These are phyloP conservation scores for Sebastes oblongus DNA, from an alignment of 2,797 vertebrate species.

Conservation along the genomic window DNA sequence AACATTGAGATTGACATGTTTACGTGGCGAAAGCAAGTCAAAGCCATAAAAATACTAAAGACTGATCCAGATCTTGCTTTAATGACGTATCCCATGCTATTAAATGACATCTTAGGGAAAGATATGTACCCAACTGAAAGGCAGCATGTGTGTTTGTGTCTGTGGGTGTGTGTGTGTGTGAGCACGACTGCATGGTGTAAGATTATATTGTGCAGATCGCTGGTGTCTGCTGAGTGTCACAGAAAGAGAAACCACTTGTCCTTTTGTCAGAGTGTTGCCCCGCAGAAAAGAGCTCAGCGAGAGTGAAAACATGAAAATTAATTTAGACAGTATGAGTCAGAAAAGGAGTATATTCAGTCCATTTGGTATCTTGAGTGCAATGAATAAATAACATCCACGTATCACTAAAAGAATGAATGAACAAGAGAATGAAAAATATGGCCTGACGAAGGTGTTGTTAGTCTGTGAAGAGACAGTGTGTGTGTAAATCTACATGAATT, in stretches of 20 bases:
- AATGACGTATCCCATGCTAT: background rate
- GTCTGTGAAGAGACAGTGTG: background rate
- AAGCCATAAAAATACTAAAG: background rate
- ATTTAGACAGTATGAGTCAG: background rate
- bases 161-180: background rate
- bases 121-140: conserved; percentile 2
- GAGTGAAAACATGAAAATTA: background rate
- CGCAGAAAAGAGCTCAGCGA: background rate
- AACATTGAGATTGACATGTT: background rate
- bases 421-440: background rate
- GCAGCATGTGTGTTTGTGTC: background rate
- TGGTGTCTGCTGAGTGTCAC: conserved; percentile 38
- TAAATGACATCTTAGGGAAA: conserved; percentile 34
- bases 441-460: background rate
- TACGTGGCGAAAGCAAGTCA: background rate
- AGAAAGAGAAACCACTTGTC: conserved; percentile 6
- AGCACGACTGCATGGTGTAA: conserved; percentile 9
- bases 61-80: conserved; percentile 1
- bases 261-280: background rate
- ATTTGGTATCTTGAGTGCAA: background rate
- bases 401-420: background rate
- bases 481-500: conserved; percentile 26
- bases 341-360: background rate
- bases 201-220: conserved; percentile 44
- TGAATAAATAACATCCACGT: background rate